These are phyloP conservation scores for Meandrusa payeni DNA, from an alignment of 2,888 invertebrate genomes.

Conservation along the genomic window DNA sequence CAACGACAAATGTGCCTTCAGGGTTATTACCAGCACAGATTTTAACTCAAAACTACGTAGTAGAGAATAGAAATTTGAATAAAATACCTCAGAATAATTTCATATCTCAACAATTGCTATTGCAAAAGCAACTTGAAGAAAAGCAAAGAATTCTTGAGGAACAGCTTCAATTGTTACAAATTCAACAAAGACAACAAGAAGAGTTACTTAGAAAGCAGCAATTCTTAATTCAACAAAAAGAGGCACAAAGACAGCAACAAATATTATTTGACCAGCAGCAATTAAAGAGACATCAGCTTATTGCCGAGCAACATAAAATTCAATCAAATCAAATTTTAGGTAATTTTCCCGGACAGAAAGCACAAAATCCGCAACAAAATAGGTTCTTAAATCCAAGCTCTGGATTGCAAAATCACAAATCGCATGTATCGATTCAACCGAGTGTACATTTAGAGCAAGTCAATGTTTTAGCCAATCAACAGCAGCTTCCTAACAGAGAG, in stretches of 20 bases:
- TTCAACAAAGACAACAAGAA: constrained; percentile 86
- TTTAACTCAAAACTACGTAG: constrained; percentile 32
- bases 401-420: constrained; percentile 45
- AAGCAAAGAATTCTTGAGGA: constrained; percentile 86
- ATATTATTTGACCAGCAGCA: constrained; percentile 47
- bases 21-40: constrained; percentile 38
- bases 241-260: constrained; percentile 60
- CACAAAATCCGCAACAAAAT: constrained; percentile 49
- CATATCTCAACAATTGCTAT: constrained; percentile 57
- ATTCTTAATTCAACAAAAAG: constrained; percentile 74
- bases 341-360: constrained; percentile 58
- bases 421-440: constrained; percentile 73
- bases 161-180: constrained; percentile 83
- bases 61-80: constrained; percentile 33
- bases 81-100: constrained; percentile 47
- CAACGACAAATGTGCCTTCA: constrained; percentile 38
- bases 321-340: constrained; percentile 52
- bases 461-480: constrained; percentile 65
- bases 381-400: constrained; percentile 47
- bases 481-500: constrained; percentile 80
- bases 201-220: constrained; percentile 84
- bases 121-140: constrained; percentile 80
- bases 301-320: constrained; percentile 53
- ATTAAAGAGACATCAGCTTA: constrained; percentile 46
- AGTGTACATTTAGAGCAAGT: constrained; percentile 63